Evolutionary conservation across 2,888 invertebrate genomes (phyloP).

Genomic region (Carpatolechia fugitivella): DNA sequence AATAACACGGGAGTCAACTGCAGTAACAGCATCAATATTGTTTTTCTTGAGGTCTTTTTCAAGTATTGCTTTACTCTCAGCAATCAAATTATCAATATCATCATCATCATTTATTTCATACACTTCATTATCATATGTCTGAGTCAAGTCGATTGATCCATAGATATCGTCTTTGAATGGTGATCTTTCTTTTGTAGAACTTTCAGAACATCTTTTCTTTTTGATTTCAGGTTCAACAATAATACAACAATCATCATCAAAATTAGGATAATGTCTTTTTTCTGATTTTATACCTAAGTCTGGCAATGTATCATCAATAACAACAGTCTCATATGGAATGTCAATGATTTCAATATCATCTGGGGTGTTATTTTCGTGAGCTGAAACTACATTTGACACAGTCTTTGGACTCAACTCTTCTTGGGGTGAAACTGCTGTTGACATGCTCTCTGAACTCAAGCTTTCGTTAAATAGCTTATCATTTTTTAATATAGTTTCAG

Average conservation of each 20-base stretch:
- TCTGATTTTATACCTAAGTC: background rate
- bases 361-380: conserved; percentile 9
- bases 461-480: conserved; percentile 42
- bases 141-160: conserved; percentile 19
- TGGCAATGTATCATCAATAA: conserved; percentile 24
- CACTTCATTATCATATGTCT: conserved; percentile 19
- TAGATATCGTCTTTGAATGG: conserved; percentile 25
- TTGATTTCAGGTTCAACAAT: conserved; percentile 7
- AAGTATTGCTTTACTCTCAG: conserved; percentile 36
- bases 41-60: conserved; percentile 25
- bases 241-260: conserved; percentile 17
- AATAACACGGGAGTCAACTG: conserved; percentile 21
- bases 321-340: conserved; percentile 31
- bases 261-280: background rate
- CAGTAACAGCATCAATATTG: conserved; percentile 23
- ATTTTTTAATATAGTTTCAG: conserved; percentile 41
- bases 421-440: background rate
- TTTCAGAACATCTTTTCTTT: conserved; percentile 24
- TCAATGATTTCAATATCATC: conserved; percentile 32
- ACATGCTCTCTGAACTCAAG: conserved; percentile 16
- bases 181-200: conserved; percentile 14
- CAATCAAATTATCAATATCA: conserved; percentile 40
- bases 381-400: background rate
- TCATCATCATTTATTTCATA: conserved; percentile 35
- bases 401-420: conserved; percentile 31